Evolutionary conservation across 2,888 invertebrate genomes (phyloP).

Genomic region (Leptarthrus brevirostris): DNA sequence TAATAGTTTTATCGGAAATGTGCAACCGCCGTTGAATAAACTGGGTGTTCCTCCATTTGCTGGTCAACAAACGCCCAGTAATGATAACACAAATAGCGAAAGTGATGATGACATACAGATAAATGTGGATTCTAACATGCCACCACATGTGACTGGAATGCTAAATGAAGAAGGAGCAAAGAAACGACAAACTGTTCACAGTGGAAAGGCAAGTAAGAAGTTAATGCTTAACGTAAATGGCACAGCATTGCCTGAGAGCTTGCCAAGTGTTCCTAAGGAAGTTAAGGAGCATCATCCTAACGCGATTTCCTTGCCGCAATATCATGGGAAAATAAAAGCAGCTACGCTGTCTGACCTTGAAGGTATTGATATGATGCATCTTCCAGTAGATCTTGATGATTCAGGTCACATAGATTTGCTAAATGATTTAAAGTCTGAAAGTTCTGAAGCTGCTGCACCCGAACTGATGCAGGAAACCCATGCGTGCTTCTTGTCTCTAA

Average conservation of each 20-base stretch:
- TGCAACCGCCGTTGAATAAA: not conserved
- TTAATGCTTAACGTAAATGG: constrained; percentile 45
- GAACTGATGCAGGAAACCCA: constrained; percentile 84
- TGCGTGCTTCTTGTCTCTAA: constrained; percentile 86
- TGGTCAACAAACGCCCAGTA: constrained; percentile 26
- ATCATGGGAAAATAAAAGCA: constrained; percentile 59
- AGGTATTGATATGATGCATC: constrained; percentile 80
- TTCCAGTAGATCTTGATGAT: constrained; percentile 80
- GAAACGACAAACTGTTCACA: constrained; percentile 4
- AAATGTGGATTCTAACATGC: constrained; percentile 23
- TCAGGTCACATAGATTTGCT: constrained; percentile 69
- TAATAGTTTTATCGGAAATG: not conserved
- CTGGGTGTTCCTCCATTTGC: not conserved
- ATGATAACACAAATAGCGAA: constrained; percentile 42
- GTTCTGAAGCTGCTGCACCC: constrained; percentile 61
- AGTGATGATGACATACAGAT: constrained; percentile 29
- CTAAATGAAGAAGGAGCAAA: constrained; percentile 6
- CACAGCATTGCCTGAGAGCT: constrained; percentile 27
- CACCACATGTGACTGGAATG: not conserved
- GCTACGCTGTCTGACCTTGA: constrained; percentile 70
- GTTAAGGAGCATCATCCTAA: not conserved
- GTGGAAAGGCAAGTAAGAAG: constrained; percentile 31
- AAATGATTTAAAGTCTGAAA: constrained; percentile 69
- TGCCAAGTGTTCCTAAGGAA: not conserved
- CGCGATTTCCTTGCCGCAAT: constrained; percentile 39